Evolutionary conservation across 2,888 invertebrate genomes (phyloP), one percentile per base, ranked within the genome.

Genomic region (Cybosia mesomella): DNA sequence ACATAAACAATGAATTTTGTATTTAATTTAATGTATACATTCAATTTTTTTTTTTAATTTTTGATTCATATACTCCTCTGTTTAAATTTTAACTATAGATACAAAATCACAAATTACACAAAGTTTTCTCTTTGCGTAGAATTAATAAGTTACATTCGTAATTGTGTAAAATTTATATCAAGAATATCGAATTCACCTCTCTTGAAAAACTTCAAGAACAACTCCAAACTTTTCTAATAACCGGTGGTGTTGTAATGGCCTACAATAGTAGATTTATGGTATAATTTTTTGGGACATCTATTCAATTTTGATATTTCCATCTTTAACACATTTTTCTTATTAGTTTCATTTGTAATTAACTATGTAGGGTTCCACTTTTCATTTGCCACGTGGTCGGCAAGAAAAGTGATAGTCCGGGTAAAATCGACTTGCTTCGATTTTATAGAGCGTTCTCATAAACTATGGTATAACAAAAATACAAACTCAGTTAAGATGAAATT

Each of bases 191-290:
- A 49, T 49, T 49, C 43, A 49, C 49, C 49, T 49, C n/a, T 49
- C 49, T 49, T 49, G 49, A n/a, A 55, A 55, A 55, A 55, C 55
- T 55, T 55, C 24, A 9, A 49, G n/a, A 49, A 49, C 49, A 49
- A n/a, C 7, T 49, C 9, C 49, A 49, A 49, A 49, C n/a, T 49
- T 49, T n/a, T 49, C 8, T 49, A 49, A 49, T 49, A 49, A 49
- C 18, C 49, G 18, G 18, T 49, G 49, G 49, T n/a, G 49, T 49
- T n/a, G 49, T 49, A 49, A 49, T 43, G 21, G 61, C 22, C 34
- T 36, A 24, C 24, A 49, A 18, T 49, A 8, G 49, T 49, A n/a
- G n/a, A 49, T 9, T 49, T 49, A 49, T 3, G 9, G 18, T 49
- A 49, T 49, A 18, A n/a, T 49, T 49, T 43, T 43, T 39, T 15